Percentiles rank a stretch among this genome's conserved stretches.
phyloP scores from a whole-genome alignment of 2,113 vertebrate species.

The Anarhynchus alexandrinus region DNA sequence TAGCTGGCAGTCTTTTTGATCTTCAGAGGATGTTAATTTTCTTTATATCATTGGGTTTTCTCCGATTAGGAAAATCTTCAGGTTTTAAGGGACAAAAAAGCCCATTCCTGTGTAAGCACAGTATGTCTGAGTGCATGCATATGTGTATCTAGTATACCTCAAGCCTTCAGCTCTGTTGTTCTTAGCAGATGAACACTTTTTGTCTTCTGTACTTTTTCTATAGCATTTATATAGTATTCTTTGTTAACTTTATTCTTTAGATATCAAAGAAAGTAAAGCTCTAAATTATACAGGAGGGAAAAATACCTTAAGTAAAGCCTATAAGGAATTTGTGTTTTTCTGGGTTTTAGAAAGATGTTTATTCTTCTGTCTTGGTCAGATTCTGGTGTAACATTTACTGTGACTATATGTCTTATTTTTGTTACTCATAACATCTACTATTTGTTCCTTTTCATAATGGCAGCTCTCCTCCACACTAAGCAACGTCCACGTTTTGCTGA shows the following conservation, averaged over 20 bases:
- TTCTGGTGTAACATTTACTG: too few relatives aligned
- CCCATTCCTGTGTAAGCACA: not conserved
- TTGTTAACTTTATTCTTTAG: not conserved
- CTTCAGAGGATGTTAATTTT: not conserved
- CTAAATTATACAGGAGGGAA: not conserved
- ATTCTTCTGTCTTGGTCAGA: not conserved
- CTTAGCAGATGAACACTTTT: not conserved
- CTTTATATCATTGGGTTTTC: not conserved
- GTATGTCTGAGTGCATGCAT: too few relatives aligned
- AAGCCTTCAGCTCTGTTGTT: not conserved
- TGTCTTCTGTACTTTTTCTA: not conserved
- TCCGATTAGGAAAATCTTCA: not conserved
- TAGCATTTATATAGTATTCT: not conserved
- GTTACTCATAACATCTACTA: not conserved
- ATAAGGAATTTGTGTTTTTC: not conserved
- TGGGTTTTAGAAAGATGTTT: not conserved
- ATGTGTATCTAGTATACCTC: not conserved
- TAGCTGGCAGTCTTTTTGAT: not conserved
- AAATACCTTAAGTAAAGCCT: not conserved
- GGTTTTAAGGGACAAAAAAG: not conserved
- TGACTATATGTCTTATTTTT: not conserved
- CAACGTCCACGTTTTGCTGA: not conserved
- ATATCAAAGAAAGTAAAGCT: not conserved
- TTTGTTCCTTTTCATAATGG: not conserved
- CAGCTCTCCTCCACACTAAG: not conserved